Base-by-base conservation (phyloP, 2,113 vertebrate genomes). In the Percopsis transmontana region DNA sequence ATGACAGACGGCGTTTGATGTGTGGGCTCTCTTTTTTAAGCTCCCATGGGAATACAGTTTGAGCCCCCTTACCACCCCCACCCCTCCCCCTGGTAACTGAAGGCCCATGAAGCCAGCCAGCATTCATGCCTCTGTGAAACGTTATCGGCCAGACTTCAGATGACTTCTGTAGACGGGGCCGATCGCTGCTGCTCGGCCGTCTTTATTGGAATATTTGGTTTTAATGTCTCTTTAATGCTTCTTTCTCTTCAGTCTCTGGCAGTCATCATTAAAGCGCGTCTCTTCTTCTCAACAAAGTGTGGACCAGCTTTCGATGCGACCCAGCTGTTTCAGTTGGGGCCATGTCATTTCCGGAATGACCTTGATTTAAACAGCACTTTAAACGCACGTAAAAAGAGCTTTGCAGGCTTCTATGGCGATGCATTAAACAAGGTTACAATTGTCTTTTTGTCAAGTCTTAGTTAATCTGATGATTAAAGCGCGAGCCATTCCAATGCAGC, bases 141-240 rank as follows among this genome's bases (percentile, higher is more conserved):
- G 16, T 80, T 82, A 82, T 89, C 80, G 68, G 52, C 62, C 11
- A 7, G 63, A 81, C 77, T 86, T 86, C 72, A 85, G 86, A 82
- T 79, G 76, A 80, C 56, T 0, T 4, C 58, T 68, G 77, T 79
- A 80, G 77, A 85, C 67, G 64, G 45, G 64, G 60, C 63, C 66
- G 39, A 80, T 66, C 69, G 56, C 66, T 51, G 24, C 47, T 61
- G 59, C 63, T 63, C 23, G 10, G 62, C 42, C 54, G 52, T 0
- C 10, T 62, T 65, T 33, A 47, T 62, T 81, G 66, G 63, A 45
- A 56, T 64, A 70, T 33, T 0, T 83, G 69, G 76, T 75, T 76
- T 77, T 87, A 79, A 84, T 75, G 27, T 33, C 27, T 7, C 8
- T 33, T 33, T 7, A 33, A n/a, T n/a, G n/a, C n/a, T n/a, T 84